These are phyloP conservation scores for Eptesicus fuscus DNA, from an alignment of 2,113 vertebrate genomes.

Conservation along the genomic window DNA sequence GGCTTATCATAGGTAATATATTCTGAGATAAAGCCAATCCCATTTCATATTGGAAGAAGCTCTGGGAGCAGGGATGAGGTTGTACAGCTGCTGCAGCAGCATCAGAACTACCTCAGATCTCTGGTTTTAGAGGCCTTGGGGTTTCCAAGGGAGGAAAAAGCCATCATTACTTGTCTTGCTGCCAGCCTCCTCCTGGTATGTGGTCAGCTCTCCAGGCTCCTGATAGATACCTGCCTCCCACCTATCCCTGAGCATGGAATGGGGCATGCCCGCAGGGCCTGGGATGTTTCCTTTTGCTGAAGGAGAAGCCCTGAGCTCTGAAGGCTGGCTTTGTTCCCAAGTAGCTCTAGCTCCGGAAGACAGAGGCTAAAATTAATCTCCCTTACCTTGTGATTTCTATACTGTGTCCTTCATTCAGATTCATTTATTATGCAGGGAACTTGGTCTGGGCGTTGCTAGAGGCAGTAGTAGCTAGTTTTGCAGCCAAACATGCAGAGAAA, in stretches of 20 bases:
- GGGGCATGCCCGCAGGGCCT: neutral
- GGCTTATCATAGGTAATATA: neutral
- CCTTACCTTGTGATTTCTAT: constrained; percentile 32
- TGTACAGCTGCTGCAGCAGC: neutral
- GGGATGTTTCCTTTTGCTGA: constrained; percentile 16
- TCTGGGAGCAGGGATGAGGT: neutral
- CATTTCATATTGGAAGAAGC: neutral
- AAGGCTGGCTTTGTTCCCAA: constrained; percentile 1
- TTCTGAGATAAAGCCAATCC: neutral
- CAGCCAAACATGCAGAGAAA: neutral
- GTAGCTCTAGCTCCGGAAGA: neutral
- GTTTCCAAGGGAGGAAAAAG: neutral
- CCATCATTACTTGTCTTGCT: neutral
- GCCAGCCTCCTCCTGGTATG: neutral
- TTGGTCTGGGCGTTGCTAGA: neutral
- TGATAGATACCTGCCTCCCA: neutral
- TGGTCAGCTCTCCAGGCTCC: neutral
- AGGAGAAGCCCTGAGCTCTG: constrained; percentile 4
- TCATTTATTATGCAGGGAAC: neutral
- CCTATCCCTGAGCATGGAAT: neutral
- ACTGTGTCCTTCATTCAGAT: constrained; percentile 11
- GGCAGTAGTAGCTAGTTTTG: neutral
- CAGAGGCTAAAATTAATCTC: constrained; percentile 55
- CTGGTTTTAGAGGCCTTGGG: neutral
- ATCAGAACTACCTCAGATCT: neutral